Percentiles rank a stretch among this genome's conserved stretches.
Evolutionary conservation across 2,888 invertebrate species (phyloP).

Genomic region (Chromoteleia sp.): DNA sequence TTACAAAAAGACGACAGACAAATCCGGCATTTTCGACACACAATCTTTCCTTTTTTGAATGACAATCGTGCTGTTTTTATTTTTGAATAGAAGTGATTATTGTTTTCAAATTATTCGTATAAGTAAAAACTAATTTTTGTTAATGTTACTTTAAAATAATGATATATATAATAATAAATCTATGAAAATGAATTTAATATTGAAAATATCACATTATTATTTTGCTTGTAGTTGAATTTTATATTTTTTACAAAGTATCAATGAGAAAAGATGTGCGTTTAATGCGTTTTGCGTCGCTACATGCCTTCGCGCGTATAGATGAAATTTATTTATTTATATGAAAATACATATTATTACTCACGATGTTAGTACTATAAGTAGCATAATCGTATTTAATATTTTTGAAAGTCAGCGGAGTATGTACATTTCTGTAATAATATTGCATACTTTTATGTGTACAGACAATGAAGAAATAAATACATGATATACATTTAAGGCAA

Average conservation of each 20-base stretch:
- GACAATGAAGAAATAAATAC: conserved; percentile 48
- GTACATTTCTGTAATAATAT: conserved; percentile 76
- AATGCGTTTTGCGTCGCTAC: conserved; percentile 27
- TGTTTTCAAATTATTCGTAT: too few species aligned
- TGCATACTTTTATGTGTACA: conserved; percentile 68
- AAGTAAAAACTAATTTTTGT: too few species aligned
- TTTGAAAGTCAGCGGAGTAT: conserved; percentile 74
- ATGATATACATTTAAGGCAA: conserved; percentile 56
- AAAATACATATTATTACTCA: conserved; percentile 63
- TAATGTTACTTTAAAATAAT: too few species aligned
- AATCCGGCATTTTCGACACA: too few species aligned
- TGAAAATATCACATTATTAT: background rate
- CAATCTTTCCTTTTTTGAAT: too few species aligned
- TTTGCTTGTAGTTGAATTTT: conserved; percentile 10
- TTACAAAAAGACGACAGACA: too few species aligned
- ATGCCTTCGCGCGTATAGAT: conserved; percentile 68
- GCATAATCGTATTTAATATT: conserved; percentile 75
- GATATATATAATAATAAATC: too few species aligned
- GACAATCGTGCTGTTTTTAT: too few species aligned
- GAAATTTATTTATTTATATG: conserved; percentile 73
- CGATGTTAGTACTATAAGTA: conserved; percentile 73
- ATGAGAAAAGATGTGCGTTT: conserved; percentile 45
- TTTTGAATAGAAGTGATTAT: too few species aligned
- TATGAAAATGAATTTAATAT: background rate
- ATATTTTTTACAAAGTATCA: conserved; percentile 53